A percentile compares a stretch with the other conserved stretches of the same genome.
Conservation (phyloP, 1,140 invertebrate species). For the Zaprionus vittiger region DNA sequence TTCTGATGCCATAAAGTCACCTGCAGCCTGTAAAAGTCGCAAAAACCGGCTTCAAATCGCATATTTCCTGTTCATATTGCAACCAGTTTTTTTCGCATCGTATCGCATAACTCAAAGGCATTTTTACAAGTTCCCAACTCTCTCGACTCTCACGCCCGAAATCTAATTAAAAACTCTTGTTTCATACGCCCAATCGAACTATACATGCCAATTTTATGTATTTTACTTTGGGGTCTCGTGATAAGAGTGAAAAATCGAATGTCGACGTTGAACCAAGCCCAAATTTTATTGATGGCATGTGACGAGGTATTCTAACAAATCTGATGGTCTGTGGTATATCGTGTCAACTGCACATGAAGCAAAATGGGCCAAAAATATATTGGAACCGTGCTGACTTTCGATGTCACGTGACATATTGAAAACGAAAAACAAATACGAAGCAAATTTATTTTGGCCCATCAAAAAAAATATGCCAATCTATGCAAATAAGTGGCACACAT, state of each 20-base stretch:
- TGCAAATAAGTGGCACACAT: constrained; percentile 74
- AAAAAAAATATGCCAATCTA: constrained; percentile 58
- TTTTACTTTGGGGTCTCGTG: constrained; percentile 18
- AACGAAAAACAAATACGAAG: constrained; percentile 28
- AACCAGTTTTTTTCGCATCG: constrained; percentile 56
- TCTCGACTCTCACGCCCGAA: constrained; percentile 23
- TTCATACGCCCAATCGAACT: constrained; percentile 50
- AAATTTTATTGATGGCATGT: constrained; percentile 60
- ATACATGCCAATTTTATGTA: constrained; percentile 54
- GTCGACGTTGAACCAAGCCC: constrained; percentile 39
- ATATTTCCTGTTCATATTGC: constrained; percentile 66
- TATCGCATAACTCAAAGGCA: constrained; percentile 60
- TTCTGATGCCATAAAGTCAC: constrained; percentile 52
- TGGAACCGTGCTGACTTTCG: constrained; percentile 53
- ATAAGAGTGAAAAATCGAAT: constrained; percentile 29
- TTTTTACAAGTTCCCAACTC: constrained; percentile 30
- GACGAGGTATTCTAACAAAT: constrained; percentile 9
- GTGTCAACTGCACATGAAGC: constrained; percentile 61
- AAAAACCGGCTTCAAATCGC: constrained; percentile 72
- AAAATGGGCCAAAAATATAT: constrained; percentile 52
- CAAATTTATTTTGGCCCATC: constrained; percentile 64
- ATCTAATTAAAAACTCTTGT: constrained; percentile 72
- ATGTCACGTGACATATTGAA: constrained; percentile 68
- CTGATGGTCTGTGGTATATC: constrained; percentile 11
- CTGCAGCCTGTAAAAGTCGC: constrained; percentile 30